Evolutionary conservation across 2,797 vertebrate species (phyloP), one percentile per base, ranked within the genome.

Genomic region (Dicrostonyx torquatus): DNA sequence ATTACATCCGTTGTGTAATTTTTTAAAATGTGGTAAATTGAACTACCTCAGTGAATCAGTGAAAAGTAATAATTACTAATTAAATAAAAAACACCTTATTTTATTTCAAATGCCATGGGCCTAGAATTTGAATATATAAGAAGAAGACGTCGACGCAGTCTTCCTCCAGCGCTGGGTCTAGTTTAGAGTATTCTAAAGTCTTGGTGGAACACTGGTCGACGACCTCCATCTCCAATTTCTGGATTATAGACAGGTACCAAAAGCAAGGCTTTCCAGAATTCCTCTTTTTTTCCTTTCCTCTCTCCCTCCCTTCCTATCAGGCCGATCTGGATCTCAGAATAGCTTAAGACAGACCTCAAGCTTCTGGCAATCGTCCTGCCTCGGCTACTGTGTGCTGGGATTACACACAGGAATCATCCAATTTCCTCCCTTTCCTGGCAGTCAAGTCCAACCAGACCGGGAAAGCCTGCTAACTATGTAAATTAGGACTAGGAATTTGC

Each of bases 381-480:
- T 48, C 2, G 6, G 17, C 12, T 53, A 53, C 15, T 2, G 45
- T 26, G 14, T 4, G 26, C n/a, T n/a, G 48, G 22, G 84, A 72
- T 40, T 26, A 34, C 48, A 73, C 17, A 37, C 2, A 10, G 4
- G 4, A 53, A 22, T 4, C 43, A 50, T 13, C n/a, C 45, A 53
- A 14, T 29, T 48, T 15, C 22, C 29, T 12, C 62, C 20, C 6
- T 20, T 48, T 22, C 40, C 29, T 22, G 24, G 18, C 43, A 8
- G 12, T 20, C 62, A 68, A 31, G 20, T 31, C 37, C 5, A 15
- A 3, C 0, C 0, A 3, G 7, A 11, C 15, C 1, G 0, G 9
- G 0, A 9, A 34, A 24, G 29, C 64, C 29, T 24, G 43, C 0
- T 1, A 15, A 55, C 10, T 95, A 94, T 96, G 95, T 75, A 96